Evolutionary conservation across 92 coral and sea anemone genomes (phyloP), one percentile per base, ranked within the genome.

Genomic region (Plumapathes pennacea): DNA sequence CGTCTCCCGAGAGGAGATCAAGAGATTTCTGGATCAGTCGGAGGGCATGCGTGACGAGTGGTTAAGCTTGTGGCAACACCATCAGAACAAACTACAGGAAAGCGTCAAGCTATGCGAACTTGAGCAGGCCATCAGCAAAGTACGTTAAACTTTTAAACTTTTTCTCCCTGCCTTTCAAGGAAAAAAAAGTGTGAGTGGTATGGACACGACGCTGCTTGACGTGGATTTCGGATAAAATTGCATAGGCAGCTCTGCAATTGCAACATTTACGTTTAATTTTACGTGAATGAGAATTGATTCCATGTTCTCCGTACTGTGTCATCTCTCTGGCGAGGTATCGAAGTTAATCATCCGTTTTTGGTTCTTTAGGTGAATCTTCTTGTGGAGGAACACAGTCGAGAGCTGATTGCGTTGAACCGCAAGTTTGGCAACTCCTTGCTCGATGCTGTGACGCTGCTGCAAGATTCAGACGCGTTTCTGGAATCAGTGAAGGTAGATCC

Each of bases 61-160:
- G 99, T 52, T 88, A 28, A 81, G 89, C 65, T 34, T 94, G 36
- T 94, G 99, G 99, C 94, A 94, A 24, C 89, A 94, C 46, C 99
- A 94, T 47, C 88, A 74, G 63, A 83, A 73, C 63, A 88, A 94
- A 56, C 80, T 94, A 10, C 82, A 84, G 28, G 96, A 94, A 69
- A 94, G 99, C 58, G 85, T 94, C 50, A 86, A 83, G 30, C 48
- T 94, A 50, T 94, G 99, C 40, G 90, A 94, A 48, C 85, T 88
- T 84, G 96, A 94, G 54, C 99, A 86, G 45, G 84, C 82, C 11
- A 94, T 94, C 52, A 88, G 85, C 57, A 67, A 40, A 85, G 99
- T 94, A 72, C 24, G 59, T 48, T 54, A 10, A n/a, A n/a, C n/a
- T n/a, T n/a, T n/a, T n/a, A n/a, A n/a, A n/a, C n/a, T n/a, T n/a